A percentile compares a stretch with the other conserved stretches of the same genome.
Evolutionary conservation across 2,797 vertebrate species (phyloP).

Genomic region (Botia almorhae): DNA sequence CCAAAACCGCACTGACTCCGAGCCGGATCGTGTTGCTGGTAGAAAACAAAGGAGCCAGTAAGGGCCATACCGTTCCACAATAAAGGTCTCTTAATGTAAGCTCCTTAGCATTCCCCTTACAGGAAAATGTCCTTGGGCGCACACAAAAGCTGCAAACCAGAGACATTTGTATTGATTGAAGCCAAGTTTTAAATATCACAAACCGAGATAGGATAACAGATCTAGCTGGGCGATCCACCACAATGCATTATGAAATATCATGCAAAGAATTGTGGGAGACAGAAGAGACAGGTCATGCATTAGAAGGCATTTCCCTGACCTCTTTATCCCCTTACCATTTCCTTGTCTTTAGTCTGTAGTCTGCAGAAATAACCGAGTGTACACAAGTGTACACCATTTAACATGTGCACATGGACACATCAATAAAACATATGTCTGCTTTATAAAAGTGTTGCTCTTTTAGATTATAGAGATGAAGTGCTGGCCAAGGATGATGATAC

Average conservation of each 20-base stretch:
- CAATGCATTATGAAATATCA: conserved; percentile 74
- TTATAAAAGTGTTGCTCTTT: not conserved
- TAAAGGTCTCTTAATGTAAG: conserved; percentile 75
- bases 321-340: conserved; percentile 10
- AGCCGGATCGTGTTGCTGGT: conserved; percentile 71
- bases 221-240: conserved; percentile 73
- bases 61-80: conserved; percentile 72
- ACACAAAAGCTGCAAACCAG: conserved; percentile 70
- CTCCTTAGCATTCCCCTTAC: conserved; percentile 73
- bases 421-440: not conserved
- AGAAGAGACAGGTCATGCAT: conserved; percentile 66
- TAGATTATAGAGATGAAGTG: not conserved
- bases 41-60: conserved; percentile 78
- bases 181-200: conserved; percentile 80
- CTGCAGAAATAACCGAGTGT: conserved; percentile 4
- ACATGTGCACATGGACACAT: not conserved
- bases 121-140: conserved; percentile 80
- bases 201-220: conserved; percentile 68
- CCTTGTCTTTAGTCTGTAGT: not conserved
- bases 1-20: conserved; percentile 74
- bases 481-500: too few relatives aligned
- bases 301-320: conserved; percentile 67
- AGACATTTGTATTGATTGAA: conserved; percentile 71
- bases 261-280: conserved; percentile 68
- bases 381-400: not conserved